Evolutionary conservation across 2,888 invertebrate species (phyloP), one percentile per base, ranked within the genome.

Genomic region (Steinernema scapterisci): DNA sequence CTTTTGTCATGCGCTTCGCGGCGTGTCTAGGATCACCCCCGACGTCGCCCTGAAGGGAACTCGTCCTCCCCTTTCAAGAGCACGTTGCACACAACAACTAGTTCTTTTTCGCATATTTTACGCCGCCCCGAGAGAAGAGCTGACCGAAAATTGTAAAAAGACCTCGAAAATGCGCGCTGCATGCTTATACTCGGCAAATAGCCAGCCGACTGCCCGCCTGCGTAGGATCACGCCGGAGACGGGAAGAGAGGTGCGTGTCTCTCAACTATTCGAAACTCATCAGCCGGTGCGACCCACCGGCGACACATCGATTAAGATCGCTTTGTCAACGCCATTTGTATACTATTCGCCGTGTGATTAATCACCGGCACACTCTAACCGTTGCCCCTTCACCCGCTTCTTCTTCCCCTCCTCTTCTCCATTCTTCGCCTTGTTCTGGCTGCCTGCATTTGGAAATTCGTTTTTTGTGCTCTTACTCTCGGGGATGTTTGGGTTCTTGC

Each of bases 291-390:
- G 63, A 16, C n/a, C 48, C 19, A 48, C 48, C 9, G 48, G 19
- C 48, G 48, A 48, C 48, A 48, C 48, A 48, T 31, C 63, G 63
- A 21, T 31, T 27, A 63, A 63, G 31, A 25, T 27, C 63, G 31
- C 19, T 63, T 16, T 63, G 63, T 63, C 63, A 27, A 63, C 63
- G 63, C 63, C 63, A 63, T 63, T 31, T 63, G 31, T 63, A 63
- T 63, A 31, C 16, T 63, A 6, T 63, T 63, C 63, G 16, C 23
- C 63, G 63, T 63, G 63, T 63, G 63, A 63, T 63, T 27, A 31
- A 63, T 31, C 63, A 19, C 27, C 54, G 54, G n/a, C n/a, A n/a
- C n/a, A n/a, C n/a, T 23, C 54, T 27, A 27, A 31, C 63, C 27
- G 48, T 48, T 38, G 63, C 27, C 63, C 16, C 16, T 54, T 23